Base-by-base conservation (phyloP, 1,140 invertebrate species). In the Hylaeus volcanicus region DNA sequence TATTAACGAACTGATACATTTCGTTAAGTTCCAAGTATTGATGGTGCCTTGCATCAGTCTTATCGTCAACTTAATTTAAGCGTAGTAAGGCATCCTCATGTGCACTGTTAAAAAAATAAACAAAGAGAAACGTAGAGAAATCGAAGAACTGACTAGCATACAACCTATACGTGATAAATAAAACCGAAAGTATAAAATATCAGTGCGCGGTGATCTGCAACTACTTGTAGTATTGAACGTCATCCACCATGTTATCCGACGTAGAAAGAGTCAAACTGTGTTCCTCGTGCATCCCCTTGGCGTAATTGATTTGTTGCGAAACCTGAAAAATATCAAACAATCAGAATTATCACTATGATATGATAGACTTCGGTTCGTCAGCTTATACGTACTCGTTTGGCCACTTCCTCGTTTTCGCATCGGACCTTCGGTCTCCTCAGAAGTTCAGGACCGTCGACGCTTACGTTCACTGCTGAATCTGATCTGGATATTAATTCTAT, bases 201-300 rank as follows among this genome's bases (percentile, higher is more conserved):
- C n/a, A 2, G 43, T 37, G 26, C 26, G 48, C 53, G 12, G 43
- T 15, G 1, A 11, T 55, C 8, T 4, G 60, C n/a, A 3, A 78
- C 88, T 91, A 93, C 86, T 93, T 93, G 37, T 93, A 93, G 55
- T 87, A 90, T 39, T 92, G 88, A 68, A 93, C 92, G 65, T 93
- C 92, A 55, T 93, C 93, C 56, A 93, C 75, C 88, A 93, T 92
- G 61, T 92, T 93, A 74, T 93, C 93, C n/a, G 92, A 93, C 6
- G 92, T 93, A 73, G 91, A 90, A 14, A 93, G 76, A 0, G 93
- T 93, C 26, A 93, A 83, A 66, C 89, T 92, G 6, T 95, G 94
- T 94, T 98, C 98, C 90, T 97, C 96, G 90, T 96, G 97, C 88
- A 98, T 95, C 88, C 96, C 96, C 91, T 97, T 97, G 58, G 98